Conservation (phyloP, 2,113 vertebrate genomes). For the Gopherus evgoodei region DNA sequence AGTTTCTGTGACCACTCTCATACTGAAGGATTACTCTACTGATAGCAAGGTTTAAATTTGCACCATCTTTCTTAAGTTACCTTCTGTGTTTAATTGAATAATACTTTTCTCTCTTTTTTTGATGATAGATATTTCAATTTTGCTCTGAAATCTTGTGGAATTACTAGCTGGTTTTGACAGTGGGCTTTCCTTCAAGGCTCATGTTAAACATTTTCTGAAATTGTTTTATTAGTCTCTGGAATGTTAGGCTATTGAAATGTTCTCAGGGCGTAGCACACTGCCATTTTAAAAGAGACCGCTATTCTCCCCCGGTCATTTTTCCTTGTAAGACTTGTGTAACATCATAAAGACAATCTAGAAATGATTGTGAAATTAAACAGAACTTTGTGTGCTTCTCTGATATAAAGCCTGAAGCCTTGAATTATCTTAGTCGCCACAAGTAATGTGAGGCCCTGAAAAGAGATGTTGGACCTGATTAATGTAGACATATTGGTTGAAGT, state of each 20-base stretch:
- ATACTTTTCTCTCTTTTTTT: neutral
- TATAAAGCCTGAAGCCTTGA: neutral
- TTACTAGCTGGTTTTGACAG: neutral
- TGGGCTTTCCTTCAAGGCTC: neutral
- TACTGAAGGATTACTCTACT: neutral
- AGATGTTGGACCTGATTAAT: neutral
- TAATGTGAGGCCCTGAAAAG: neutral
- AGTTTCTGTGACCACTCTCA: neutral
- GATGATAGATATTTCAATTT: neutral
- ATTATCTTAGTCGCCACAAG: neutral
- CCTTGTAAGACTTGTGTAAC: neutral
- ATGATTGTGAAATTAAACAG: neutral
- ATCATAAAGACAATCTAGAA: neutral
- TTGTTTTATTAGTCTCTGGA: neutral
- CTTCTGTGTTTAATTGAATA: neutral
- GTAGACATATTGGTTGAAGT: neutral
- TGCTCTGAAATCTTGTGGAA: constrained; percentile 11
- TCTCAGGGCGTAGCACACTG: neutral
- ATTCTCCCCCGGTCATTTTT: neutral
- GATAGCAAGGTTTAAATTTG: neutral
- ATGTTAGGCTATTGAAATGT: neutral
- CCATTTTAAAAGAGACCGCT: neutral
- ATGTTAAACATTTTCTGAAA: neutral
- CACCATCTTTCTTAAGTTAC: neutral
- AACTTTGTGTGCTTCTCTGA: neutral